Conservation (phyloP, 1,140 invertebrate species). For the Drosophila trapezifrons region DNA sequence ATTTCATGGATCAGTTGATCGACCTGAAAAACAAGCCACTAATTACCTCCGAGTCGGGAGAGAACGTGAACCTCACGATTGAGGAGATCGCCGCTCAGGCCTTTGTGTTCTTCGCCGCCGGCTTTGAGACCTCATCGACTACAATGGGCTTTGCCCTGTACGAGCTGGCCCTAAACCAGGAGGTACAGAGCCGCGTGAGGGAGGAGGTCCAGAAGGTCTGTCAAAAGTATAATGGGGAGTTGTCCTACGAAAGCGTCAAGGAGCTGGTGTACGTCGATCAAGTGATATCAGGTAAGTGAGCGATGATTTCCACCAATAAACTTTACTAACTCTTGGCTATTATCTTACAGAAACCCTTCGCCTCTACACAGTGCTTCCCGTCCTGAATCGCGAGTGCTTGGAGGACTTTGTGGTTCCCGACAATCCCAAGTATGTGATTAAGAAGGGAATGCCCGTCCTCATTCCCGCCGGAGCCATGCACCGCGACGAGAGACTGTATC, state of each 20-base stretch:
- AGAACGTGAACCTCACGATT: conserved; percentile 59
- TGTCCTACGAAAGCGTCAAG: conserved; percentile 85
- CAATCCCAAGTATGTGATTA: conserved; percentile 73
- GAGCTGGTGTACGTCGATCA: conserved; percentile 86
- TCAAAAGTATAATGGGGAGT: conserved; percentile 77
- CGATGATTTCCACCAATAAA: too few species aligned
- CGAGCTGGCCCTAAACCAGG: conserved; percentile 85
- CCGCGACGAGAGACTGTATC: conserved; percentile 84
- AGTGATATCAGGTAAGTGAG: conserved; percentile 82
- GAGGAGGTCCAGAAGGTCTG: conserved; percentile 85
- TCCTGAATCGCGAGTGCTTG: conserved; percentile 84
- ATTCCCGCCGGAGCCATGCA: conserved; percentile 77
- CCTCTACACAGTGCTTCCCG: conserved; percentile 79
- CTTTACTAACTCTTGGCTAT: not conserved
- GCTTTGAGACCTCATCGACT: conserved; percentile 87
- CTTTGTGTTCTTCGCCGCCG: conserved; percentile 86
- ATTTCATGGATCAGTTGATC: conserved; percentile 86
- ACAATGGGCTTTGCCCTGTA: conserved; percentile 85
- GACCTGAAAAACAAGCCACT: conserved; percentile 85
- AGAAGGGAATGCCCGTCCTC: conserved; percentile 65
- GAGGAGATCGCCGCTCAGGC: conserved; percentile 84
- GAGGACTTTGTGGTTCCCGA: conserved; percentile 83
- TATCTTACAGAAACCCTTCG: conserved; percentile 74
- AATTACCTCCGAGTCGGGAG: conserved; percentile 63
- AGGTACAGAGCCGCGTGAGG: conserved; percentile 85